Evolutionary conservation across 2,113 vertebrate genomes (phyloP), one percentile per base, ranked within the genome.

Genomic region (Siphamia tubifer): DNA sequence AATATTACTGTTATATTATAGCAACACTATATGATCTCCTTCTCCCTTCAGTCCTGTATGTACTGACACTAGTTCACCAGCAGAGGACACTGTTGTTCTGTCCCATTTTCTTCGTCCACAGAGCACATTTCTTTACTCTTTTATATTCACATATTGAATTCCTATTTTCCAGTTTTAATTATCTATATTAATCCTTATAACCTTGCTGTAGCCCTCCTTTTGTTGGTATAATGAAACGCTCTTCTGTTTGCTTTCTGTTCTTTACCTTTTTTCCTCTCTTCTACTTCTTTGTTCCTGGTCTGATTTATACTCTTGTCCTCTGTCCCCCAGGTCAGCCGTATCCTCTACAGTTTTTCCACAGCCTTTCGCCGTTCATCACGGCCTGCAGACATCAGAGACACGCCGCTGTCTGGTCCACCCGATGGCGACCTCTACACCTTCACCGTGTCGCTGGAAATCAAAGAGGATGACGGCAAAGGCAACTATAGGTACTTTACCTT

Each of bases 381-480:
- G 51, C 94, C 94, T 28, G 83, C 92, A 24, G 96, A 99, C 53
- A 91, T 90, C 28, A 95, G 93, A 73, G 96, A 98, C 51, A 71
- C 90, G 0, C 32, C 90, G 7, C 79, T 93, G 63, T 92, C 94
- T 47, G 88, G 93, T 45, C 93, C 94, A 1, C 92, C 94, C 0
- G 96, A 99, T 5, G 92, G 94, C n/a, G 96, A 99, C 53, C 90
- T 96, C 10, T 99, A 95, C 83, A 95, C 93, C 60, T 99, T 99
- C 87, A 94, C 90, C 25, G 96, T 98, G 61, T 94, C 95, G 3
- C 79, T 99, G 52, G 98, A 99, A 88, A 92, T 99, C 66, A 98
- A 94, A 82, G 98, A 99, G 91, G 98, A 99, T 44, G 98, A 99
- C 70, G 94, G 97, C 64, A 99, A 98, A 92, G 96, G 97, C 70